phyloP scores from a whole-genome alignment of 2,888 invertebrate genomes.

The Tethea ocularis region DNA sequence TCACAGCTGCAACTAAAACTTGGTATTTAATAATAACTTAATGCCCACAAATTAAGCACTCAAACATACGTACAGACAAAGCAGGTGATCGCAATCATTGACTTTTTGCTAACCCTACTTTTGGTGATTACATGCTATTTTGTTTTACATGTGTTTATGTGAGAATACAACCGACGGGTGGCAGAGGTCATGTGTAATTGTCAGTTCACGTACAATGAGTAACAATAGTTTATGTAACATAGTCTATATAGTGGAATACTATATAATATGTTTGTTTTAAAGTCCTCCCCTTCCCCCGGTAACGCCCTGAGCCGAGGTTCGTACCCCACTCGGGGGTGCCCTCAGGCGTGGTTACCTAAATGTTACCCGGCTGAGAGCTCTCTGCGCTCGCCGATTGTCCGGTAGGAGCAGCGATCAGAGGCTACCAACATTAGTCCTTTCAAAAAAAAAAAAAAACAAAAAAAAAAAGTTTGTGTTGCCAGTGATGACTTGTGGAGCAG shows the following conservation, averaged over 20 bases:
- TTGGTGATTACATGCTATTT: not conserved
- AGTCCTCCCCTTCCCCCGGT: too few species aligned
- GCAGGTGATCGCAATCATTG: slow-evolving; percentile 1
- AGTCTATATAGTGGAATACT: not conserved
- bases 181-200: not conserved
- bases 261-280: too few species aligned
- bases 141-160: not conserved
- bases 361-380: too few species aligned
- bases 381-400: too few species aligned
- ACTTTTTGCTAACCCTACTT: slow-evolving; percentile 8
- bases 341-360: too few species aligned
- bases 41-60: slow-evolving; percentile 3
- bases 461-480: too few species aligned
- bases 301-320: too few species aligned
- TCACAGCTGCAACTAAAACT: not conserved
- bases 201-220: not conserved
- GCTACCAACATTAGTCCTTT: too few species aligned
- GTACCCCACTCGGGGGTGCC: too few species aligned
- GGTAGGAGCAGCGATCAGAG: too few species aligned
- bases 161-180: not conserved
- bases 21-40: slow-evolving; percentile 4
- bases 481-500: too few species aligned
- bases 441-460: too few species aligned
- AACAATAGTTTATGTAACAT: not conserved
- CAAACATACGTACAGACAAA: not conserved